Evolutionary conservation across 2,113 vertebrate species (phyloP), one percentile per base, ranked within the genome.

Genomic region (Diphyllodes magnificus): DNA sequence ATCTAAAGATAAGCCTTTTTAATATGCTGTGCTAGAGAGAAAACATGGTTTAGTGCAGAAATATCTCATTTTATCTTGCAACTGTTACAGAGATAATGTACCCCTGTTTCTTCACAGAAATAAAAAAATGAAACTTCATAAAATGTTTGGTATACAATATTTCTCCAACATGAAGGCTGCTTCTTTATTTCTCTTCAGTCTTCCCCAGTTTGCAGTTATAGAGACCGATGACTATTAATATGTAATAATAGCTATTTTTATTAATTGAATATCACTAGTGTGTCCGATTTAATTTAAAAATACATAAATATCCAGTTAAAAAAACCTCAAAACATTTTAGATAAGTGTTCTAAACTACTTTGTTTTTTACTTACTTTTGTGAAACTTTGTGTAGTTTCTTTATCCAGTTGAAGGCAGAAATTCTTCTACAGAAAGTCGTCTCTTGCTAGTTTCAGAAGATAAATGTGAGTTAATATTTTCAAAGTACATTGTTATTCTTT

Each of bases 361-460:
- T 42, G 4, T 65, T 80, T 39, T 60, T 84, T 80, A 84, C 42
- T 94, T 86, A 90, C 66, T 65, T 85, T 45, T 96, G 59, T 88
- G 69, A 65, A 76, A 86, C 93, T 97, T 96, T 96, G 53, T 91
- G 4, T 66, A 99, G 99, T 99, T 99, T 96, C 98, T 99, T 77
- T 97, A 99, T 95, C 98, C 98, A 78, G 94, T 95, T 70, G 86
- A 96, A 90, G 97, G 94, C 83, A 97, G 87, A 93, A 97, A 37
- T 81, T 82, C 90, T 75, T 97, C 97, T 73, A 94, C 97, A 92
- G 98, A 99, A 95, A 99, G 98, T 96, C 98, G 95, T 94, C 98
- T 99, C 83, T 96, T 99, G 97, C 95, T 99, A 83, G 92, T 99
- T 91, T 98, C 99, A 64, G 99, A 99, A 96, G 99, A 99, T 78